Evolutionary conservation across 2,888 invertebrate genomes (phyloP), one percentile per base, ranked within the genome.

Genomic region (Yponomeuta evonymella): DNA sequence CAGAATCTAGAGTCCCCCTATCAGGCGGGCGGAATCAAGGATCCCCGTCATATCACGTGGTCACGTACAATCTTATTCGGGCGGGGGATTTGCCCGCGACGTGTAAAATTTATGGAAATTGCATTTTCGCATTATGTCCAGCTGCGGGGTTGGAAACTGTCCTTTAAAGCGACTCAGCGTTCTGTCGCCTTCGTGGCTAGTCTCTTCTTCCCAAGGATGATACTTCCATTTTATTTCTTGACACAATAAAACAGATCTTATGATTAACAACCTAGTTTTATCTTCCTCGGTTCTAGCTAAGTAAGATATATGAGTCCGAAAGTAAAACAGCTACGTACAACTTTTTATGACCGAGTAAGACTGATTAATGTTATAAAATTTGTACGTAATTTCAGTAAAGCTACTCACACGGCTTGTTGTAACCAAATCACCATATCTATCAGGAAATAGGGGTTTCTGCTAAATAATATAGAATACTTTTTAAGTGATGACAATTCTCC

Each of bases 21-120:
- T 70, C 71, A 71, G 68, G 68, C 51, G 68, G 68, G 73, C 71
- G 69, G 71, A 15, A 58, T 62, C 69, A 63, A 70, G 67, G 70
- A 75, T 75, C 74, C 71, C 51, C 51, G 70, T 76, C 77, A 77
- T 79, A 80, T 80, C 79, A 79, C 79, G 85, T 83, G 89, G 87
- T 87, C 87, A 86, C 81, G 84, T 88, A 82, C 87, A 87, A 90
- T 90, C 89, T 89, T 90, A 71, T 88, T 85, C 83, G 85, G 85
- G 83, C 83, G 83, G 83, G 83, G 84, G 83, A 84, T 83, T 81
- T 88, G 89, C 83, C 86, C 89, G 88, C 85, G 79, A 81, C 81
- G 88, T 91, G 90, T 90, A 88, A 92, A 92, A 92, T 92, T 92
- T 91, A 92, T 92, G 91, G 90, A 91, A 90, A 92, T 92, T 91